Conservation (phyloP, 1,140 invertebrate genomes). For the Polypedilum vanderplanki region DNA sequence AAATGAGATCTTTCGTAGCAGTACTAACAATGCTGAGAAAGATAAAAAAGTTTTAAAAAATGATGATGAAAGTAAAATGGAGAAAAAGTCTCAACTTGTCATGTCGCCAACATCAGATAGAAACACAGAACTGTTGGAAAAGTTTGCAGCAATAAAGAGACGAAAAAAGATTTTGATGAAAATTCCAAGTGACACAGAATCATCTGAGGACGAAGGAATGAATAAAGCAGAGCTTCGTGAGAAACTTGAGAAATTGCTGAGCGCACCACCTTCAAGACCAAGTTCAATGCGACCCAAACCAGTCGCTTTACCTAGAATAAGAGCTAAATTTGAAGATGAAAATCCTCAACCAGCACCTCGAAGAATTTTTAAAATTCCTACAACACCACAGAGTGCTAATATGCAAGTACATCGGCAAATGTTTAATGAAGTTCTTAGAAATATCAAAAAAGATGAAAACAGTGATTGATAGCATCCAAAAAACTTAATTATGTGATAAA, state of each 20-base stretch:
- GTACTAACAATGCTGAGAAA: not conserved
- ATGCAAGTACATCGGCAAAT: not conserved
- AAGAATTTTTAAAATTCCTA: not conserved
- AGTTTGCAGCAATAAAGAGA: not conserved
- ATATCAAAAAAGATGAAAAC: not conserved
- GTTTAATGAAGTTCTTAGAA: constrained; percentile 14
- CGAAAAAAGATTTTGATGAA: not conserved
- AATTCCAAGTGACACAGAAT: not conserved
- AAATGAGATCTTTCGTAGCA: not conserved
- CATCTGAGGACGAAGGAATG: not conserved
- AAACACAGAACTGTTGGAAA: not conserved
- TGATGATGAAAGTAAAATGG: not conserved
- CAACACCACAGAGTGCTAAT: not conserved
- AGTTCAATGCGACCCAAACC: not conserved
- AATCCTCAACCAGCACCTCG: not conserved
- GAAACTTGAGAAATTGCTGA: not conserved
- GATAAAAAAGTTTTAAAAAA: not conserved
- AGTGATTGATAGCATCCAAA: not conserved
- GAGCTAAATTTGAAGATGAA: not conserved
- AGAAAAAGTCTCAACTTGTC: not conserved
- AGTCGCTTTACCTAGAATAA: not conserved
- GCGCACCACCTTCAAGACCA: not conserved
- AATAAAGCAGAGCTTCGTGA: not conserved
- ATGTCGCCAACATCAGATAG: not conserved
- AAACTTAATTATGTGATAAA: no score